Percentiles rank a stretch among this genome's conserved stretches.
Conservation (phyloP, 2,888 invertebrate species). For the Deilephila porcellus region DNA sequence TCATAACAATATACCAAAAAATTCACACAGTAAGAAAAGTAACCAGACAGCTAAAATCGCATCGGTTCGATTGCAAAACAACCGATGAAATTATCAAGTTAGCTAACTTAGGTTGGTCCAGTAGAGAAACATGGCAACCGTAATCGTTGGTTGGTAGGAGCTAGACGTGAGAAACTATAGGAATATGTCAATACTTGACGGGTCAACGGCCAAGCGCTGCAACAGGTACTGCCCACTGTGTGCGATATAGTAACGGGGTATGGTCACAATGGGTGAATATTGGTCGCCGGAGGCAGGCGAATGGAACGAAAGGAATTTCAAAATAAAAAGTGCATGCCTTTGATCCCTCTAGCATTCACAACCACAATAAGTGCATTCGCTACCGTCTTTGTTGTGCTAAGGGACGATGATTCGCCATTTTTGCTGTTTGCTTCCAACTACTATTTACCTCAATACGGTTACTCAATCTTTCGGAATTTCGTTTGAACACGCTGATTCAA, state of each 20-base stretch:
- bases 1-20: neutral
- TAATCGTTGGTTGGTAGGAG: slow-evolving; percentile 61
- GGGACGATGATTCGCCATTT: slow-evolving; percentile 17
- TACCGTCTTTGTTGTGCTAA: slow-evolving; percentile 12
- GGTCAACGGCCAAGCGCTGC: slow-evolving; percentile 79
- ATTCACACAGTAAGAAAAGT: neutral
- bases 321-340: slow-evolving; percentile 24
- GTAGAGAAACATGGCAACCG: slow-evolving; percentile 61
- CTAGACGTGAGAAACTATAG: slow-evolving; percentile 83
- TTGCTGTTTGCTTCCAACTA: neutral
- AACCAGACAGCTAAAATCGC: neutral
- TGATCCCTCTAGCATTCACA: slow-evolving; percentile 24
- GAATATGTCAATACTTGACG: slow-evolving; percentile 84
- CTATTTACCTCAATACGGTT: neutral
- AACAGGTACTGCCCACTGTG: slow-evolving; percentile 71
- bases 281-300: slow-evolving; percentile 40
- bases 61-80: slow-evolving; percentile 9
- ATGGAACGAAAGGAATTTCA: slow-evolving; percentile 32
- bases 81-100: slow-evolving; percentile 6
- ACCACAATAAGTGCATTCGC: slow-evolving; percentile 22
- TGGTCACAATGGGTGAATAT: slow-evolving; percentile 43
- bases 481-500: neutral
- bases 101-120: slow-evolving; percentile 44
- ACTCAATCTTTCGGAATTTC: neutral
- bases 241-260: slow-evolving; percentile 70